These are phyloP conservation scores for Notolepis coatsorum DNA, from an alignment of 2,797 vertebrate genomes.

Conservation along the genomic window DNA sequence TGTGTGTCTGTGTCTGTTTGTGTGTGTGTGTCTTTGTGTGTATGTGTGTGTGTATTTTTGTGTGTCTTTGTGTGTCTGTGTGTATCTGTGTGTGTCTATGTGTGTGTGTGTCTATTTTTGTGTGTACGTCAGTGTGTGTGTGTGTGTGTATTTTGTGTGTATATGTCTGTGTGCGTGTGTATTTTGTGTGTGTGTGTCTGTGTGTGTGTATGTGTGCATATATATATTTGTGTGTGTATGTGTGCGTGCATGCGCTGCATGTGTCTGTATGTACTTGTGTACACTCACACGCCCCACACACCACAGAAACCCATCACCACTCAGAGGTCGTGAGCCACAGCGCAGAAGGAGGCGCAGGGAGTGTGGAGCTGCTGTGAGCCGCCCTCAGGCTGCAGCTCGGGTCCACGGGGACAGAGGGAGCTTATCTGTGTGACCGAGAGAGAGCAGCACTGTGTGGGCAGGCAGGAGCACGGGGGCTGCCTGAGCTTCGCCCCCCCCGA, in stretches of 20 bases:
- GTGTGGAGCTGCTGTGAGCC: conserved; percentile 45
- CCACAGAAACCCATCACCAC: conserved; percentile 47
- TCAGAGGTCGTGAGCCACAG: conserved; percentile 47
- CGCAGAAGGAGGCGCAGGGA: conserved; percentile 38
- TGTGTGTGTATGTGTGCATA: neutral
- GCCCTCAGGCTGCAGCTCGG: conserved; percentile 40
- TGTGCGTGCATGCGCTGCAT: conserved; percentile 6
- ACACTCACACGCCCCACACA: conserved; percentile 39
- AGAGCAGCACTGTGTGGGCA: conserved; percentile 17
- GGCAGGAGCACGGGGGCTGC: neutral
- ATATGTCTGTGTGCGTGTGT: too few species aligned
- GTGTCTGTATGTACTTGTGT: conserved; percentile 24
- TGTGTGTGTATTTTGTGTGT: conserved; percentile 32
- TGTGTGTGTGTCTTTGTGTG: conserved; percentile 29
- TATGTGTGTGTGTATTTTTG: too few species aligned
- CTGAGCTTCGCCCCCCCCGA: too few species aligned
- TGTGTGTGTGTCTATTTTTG: neutral
- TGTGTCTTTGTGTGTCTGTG: neutral
- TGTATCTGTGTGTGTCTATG: neutral
- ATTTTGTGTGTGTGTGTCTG: neutral
- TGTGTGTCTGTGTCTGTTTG: conserved; percentile 12
- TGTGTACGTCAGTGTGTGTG: conserved; percentile 7
- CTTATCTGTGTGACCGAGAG: conserved; percentile 47
- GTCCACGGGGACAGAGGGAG: conserved; percentile 40
- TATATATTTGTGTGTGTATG: neutral